Conservation (phyloP, 35 echinoderm and acorn worm genomes). For the Stichopus chloronotus region DNA sequence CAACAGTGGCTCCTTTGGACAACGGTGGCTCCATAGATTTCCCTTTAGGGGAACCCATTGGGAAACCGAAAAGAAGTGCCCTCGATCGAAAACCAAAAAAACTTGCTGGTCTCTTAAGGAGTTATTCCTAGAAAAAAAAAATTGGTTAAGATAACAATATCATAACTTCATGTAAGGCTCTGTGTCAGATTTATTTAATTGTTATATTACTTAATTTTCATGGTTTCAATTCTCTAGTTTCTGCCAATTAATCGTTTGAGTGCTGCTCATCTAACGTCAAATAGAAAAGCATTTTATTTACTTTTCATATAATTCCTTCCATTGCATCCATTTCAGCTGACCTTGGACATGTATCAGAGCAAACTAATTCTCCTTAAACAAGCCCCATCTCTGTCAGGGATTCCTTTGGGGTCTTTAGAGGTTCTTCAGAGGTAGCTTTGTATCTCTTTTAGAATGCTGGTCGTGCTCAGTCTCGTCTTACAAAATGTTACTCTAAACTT, state of each 20-base stretch:
- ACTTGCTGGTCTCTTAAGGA: neutral
- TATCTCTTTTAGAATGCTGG: neutral
- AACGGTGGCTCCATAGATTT: too few relatives aligned
- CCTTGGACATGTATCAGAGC: neutral
- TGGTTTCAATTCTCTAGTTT: neutral
- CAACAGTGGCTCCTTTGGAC: too few relatives aligned
- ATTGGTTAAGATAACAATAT: neutral
- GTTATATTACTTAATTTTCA: neutral
- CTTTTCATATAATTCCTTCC: neutral
- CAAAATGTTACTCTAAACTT: constrained; percentile 12
- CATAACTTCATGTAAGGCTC: neutral
- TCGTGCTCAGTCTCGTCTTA: neutral
- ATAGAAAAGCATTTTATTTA: neutral
- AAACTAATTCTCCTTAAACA: neutral
- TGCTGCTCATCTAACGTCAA: neutral
- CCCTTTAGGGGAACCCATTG: too few relatives aligned
- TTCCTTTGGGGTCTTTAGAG: constrained; percentile 9
- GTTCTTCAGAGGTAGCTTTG: neutral
- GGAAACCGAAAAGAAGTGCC: too few relatives aligned
- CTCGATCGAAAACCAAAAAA: neutral
- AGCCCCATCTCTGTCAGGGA: constrained; percentile 23
- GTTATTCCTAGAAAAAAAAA: neutral
- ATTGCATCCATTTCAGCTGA: neutral
- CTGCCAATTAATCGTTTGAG: constrained; percentile 8
- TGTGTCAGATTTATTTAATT: too few relatives aligned